Evolutionary conservation across 2,113 vertebrate species (phyloP), one percentile per base, ranked within the genome.

Genomic region (Oceanodroma tethys): DNA sequence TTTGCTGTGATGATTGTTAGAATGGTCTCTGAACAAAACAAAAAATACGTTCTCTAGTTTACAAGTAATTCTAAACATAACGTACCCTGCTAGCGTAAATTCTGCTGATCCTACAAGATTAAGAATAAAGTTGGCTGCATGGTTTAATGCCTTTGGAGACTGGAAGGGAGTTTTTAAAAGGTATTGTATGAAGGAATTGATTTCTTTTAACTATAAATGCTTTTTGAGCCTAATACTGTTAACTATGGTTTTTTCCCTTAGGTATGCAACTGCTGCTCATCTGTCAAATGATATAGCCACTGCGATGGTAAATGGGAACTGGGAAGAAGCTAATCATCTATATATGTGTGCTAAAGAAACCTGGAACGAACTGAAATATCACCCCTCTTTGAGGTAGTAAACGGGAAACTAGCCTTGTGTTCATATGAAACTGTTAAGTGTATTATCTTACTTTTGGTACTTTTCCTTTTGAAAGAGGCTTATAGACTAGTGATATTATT

Each of bases 221-320:
- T 81, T 88, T 85, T 79, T 38, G 34, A 75, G 27, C 10, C 8
- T 86, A 65, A n/a, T 81, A 45, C 29, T 55, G 12, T 60, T 55
- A 11, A 11, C 10, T 80, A 11, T 12, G 3, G 6, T 40, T 75
- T 45, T 74, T 84, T 22, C 47, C 42, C 18, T 23, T 93, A 99
- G 99, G 42, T 99, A 99, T 16, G 98, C 99, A 76, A 96, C 97
- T 3, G 98, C 99, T 20, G 98, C 98, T 72, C 97, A 98, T 92
- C 81, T 92, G 40, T 98, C 99, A 88, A 98, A 97, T 52, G 99
- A 99, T 52, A 91, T 99, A 60, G 97, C 95, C 10, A 34, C 97
- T 22, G 98, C 98, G 3, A 98, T 99, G 99, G 98, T 98, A 78
- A 96, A 86, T 19, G 99, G 99, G 43, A 98, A 98, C 90, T 99